These are phyloP conservation scores for Pelochelys cantorii DNA, from an alignment of 2,797 vertebrate species.

Conservation along the genomic window DNA sequence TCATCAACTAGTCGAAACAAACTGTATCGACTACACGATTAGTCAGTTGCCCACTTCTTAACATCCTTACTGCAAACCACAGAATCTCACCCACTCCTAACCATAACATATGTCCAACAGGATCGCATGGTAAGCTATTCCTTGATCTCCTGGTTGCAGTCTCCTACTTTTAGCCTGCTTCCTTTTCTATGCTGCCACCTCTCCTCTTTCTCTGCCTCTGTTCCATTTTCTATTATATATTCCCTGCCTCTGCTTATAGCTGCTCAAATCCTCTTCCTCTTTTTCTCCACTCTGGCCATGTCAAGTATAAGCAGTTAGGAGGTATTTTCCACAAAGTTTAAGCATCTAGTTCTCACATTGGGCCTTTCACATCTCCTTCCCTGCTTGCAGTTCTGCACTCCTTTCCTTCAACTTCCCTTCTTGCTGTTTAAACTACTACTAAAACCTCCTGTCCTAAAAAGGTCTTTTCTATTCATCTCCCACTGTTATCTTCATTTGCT, in stretches of 20 bases:
- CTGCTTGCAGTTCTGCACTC: not conserved
- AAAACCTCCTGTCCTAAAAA: not conserved
- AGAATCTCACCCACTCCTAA: not conserved
- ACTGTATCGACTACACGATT: too few species aligned
- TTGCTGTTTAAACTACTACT: not conserved
- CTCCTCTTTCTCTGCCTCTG: not conserved
- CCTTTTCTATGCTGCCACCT: not conserved
- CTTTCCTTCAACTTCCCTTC: not conserved
- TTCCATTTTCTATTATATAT: not conserved
- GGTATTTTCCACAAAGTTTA: not conserved
- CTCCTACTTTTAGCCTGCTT: not conserved
- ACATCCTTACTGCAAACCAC: not conserved
- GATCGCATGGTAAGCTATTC: fast-evolving
- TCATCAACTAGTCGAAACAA: too few species aligned
- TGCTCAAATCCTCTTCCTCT: not conserved
- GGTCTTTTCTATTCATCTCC: not conserved
- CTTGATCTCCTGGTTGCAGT: not conserved
- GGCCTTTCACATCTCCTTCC: not conserved
- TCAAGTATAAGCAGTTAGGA: not conserved
- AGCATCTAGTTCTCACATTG: not conserved
- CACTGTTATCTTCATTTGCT: not conserved
- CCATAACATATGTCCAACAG: not conserved
- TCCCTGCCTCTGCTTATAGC: not conserved
- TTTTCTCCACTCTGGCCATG: not conserved
- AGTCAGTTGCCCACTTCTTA: too few species aligned